phyloP scores from a whole-genome alignment of 2,113 vertebrate species.

The Piliocolobus tephrosceles region DNA sequence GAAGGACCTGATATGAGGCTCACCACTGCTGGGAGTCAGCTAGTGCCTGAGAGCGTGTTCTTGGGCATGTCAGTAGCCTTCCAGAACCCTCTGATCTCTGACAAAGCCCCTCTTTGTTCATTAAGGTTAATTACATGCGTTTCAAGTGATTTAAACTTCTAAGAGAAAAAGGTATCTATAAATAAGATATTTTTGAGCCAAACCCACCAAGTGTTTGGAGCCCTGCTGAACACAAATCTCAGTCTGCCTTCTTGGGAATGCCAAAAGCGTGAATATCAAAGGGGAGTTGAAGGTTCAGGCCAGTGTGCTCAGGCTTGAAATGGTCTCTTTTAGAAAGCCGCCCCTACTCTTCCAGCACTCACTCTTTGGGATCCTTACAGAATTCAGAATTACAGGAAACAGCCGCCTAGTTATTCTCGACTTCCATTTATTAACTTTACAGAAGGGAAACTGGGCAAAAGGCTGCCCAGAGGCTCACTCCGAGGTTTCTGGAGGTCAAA shows the following conservation, averaged over 20 bases:
- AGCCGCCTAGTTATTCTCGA: background rate
- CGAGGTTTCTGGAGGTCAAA: background rate
- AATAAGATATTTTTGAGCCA: slow-evolving; percentile 46
- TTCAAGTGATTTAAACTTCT: slow-evolving; percentile 46
- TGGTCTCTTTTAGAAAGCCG: background rate
- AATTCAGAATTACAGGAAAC: background rate
- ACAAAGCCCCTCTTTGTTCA: slow-evolving; percentile 49
- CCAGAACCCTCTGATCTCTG: background rate
- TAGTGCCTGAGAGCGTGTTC: background rate
- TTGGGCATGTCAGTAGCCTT: background rate
- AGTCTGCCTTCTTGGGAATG: background rate
- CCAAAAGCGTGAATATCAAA: background rate
- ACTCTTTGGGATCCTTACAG: background rate
- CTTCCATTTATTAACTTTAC: background rate
- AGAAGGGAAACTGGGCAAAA: background rate
- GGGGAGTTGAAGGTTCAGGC: background rate
- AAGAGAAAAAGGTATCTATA: background rate
- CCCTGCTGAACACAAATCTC: background rate
- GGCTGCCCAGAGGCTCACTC: background rate
- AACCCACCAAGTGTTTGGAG: slow-evolving; percentile 24
- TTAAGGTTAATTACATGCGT: slow-evolving; percentile 7
- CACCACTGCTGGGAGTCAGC: background rate
- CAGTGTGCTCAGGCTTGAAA: background rate
- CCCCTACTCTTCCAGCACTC: background rate
- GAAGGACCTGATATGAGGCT: background rate